Conservation (phyloP, 2,888 invertebrate species). For the Branchinecta sandiegonensis region DNA sequence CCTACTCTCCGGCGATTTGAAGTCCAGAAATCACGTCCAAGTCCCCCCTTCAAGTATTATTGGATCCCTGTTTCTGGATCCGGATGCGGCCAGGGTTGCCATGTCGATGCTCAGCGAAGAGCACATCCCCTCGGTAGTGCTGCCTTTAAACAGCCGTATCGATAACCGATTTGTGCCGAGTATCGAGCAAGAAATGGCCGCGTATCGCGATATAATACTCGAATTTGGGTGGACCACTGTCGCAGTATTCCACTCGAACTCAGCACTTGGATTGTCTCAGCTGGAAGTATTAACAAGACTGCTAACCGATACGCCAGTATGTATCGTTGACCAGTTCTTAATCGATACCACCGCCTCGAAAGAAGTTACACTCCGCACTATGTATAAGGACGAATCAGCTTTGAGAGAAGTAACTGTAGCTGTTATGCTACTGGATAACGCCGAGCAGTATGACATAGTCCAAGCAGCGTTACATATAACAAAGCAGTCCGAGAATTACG, state of each 20-base stretch:
- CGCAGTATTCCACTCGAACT: constrained; percentile 2
- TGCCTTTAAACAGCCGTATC: not conserved
- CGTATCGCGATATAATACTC: constrained; percentile 9
- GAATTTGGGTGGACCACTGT: not conserved
- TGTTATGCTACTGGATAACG: constrained; percentile 20
- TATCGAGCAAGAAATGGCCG: constrained; percentile 1
- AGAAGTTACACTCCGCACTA: not conserved
- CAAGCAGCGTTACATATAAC: constrained; percentile 15
- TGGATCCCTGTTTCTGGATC: not conserved
- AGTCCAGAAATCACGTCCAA: not conserved
- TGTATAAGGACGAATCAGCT: constrained; percentile 11
- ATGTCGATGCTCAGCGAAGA: not conserved
- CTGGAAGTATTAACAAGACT: not conserved
- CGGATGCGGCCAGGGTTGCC: not conserved
- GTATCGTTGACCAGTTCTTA: not conserved
- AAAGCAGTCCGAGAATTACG: not conserved
- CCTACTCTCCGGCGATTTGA: not conserved
- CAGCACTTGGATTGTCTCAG: not conserved
- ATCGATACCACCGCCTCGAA: not conserved
- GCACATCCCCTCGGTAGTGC: not conserved
- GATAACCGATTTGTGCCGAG: not conserved
- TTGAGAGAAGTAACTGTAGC: constrained; percentile 20
- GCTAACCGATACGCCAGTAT: not conserved
- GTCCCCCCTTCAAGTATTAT: not conserved
- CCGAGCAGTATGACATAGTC: constrained; percentile 19